Evolutionary conservation across 2,113 vertebrate genomes (phyloP), one percentile per base, ranked within the genome.

Genomic region (Bothrops jararaca): DNA sequence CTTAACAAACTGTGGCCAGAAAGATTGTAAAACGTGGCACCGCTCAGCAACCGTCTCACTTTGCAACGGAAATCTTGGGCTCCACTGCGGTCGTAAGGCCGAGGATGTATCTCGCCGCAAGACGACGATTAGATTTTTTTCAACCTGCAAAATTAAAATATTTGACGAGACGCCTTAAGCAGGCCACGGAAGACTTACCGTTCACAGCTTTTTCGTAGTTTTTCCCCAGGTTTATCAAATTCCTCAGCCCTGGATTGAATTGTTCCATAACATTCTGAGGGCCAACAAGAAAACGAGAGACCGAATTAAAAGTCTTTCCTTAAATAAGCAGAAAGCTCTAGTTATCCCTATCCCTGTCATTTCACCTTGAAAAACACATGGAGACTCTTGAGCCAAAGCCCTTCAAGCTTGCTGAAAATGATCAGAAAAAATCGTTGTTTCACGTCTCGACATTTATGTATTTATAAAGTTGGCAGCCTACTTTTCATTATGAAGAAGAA

Each of bases 201-300:
- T 97, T 97, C 93, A 99, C 99, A 52, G 99, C 98, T 97, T 99
- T 99, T 97, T 99, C 99, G 56, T 99, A 99, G 97, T 97, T 99
- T 97, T 99, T 99, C 52, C 99, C 99, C 34, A 99, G 97, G 97
- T 98, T 99, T 96, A 99, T 98, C 96, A 99, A 98, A 96, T 99
- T 99, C 95, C 99, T 98, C 93, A 99, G 97, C 20, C 98, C 98
- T 0, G 99, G 99, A 96, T 99, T 99, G 97, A 99, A 99, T 94
- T 99, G 98, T 91, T 99, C 99, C 99, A 99, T 98, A 95, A 99
- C 99, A 99, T 99, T 99, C 99, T 99, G 95, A 92, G 6, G 94
- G 92, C 90, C 7, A 50, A 89, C n/a, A 80, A 93, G 29, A 2
- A 69, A 91, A 69, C 10, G 64, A 90, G 50, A 3, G 13, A 45